A percentile compares a stretch with the other conserved stretches of the same genome.
These are phyloP conservation scores for Cancer borealis DNA, from an alignment of 2,888 invertebrate genomes.

Conservation along the genomic window DNA sequence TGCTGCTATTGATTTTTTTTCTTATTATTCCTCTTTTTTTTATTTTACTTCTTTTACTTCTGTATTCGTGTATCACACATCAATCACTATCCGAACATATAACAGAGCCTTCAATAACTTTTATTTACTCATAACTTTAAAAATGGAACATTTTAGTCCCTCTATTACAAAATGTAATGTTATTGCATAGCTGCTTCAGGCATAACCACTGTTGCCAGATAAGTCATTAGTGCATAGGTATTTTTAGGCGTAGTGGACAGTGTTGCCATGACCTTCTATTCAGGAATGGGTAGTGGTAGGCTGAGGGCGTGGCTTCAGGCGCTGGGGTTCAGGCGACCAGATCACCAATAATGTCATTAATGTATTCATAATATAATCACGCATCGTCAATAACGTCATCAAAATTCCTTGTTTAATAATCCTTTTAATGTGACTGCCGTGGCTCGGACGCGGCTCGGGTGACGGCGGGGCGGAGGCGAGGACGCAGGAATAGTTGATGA, in stretches of 20 bases:
- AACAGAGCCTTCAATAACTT: background rate
- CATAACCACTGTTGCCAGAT: background rate
- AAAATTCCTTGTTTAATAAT: slow-evolving; percentile 62
- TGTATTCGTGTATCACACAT: background rate
- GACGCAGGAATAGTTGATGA: background rate
- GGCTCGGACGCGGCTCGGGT: background rate
- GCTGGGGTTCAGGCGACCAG: background rate
- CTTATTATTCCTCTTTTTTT: background rate
- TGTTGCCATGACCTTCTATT: background rate
- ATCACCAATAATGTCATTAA: slow-evolving; percentile 61
- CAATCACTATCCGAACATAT: background rate
- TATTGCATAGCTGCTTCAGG: background rate
- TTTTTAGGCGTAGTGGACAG: background rate
- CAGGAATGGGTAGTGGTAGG: background rate
- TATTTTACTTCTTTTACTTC: background rate
- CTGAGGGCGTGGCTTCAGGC: slow-evolving; percentile 9
- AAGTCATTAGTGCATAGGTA: background rate
- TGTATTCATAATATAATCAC: slow-evolving; percentile 56
- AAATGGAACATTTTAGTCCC: background rate
- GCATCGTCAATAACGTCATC: slow-evolving; percentile 50
- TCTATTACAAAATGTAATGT: background rate
- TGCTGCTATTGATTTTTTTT: background rate
- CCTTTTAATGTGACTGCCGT: slow-evolving; percentile 48
- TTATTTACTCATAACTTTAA: background rate
- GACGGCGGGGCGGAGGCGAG: background rate